Base-by-base conservation (phyloP, 2,797 vertebrate genomes). In the Propithecus perrieri region DNA sequence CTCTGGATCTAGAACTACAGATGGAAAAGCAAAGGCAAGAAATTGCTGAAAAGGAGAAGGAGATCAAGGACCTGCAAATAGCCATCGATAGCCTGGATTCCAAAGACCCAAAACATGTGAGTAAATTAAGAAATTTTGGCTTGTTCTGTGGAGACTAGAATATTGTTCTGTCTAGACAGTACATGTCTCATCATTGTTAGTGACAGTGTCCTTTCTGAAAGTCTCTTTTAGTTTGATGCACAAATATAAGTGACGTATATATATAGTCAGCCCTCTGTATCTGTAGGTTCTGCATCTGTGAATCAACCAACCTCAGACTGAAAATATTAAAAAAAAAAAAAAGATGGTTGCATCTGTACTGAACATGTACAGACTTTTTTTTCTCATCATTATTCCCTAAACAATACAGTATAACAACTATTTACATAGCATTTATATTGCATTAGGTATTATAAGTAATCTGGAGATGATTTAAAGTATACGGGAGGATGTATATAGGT, bases 61-160 rank as follows among this genome's bases (percentile, higher is more conserved):
- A 99, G 61, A 96, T 99, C 63, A 98, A 98, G 72, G 97, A 98
- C 9, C 97, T 99, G 84, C 98, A 98, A 96, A 95, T 24, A 88
- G 96, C 97, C 57, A 92, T 99, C 75, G 97, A 96, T 26, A 97
- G 92, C 55, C 46, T 99, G 95, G 98, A 98, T 91, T 97, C 98
- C 61, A 95, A 98, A 96, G 99, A 99, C 88, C 98, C 99, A 72
- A 98, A 97, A 96, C 98, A 99, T 5, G 99, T 99, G 94, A 99
- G 99, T 99, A 97, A 84, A 89, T n/a, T 57, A 59, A 94, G 63
- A 83, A 46, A 43, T 76, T 91, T 69, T 50, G 50, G 38, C 63
- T 89, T 92, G 24, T 92, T 96, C 50, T 94, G 1, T 69, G 14
- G 53, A 65, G 18, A 81, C 20, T 59, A 35, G 65, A 72, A 26